phyloP scores from a whole-genome alignment of 2,113 vertebrate species.

The Lamprotornis superbus region DNA sequence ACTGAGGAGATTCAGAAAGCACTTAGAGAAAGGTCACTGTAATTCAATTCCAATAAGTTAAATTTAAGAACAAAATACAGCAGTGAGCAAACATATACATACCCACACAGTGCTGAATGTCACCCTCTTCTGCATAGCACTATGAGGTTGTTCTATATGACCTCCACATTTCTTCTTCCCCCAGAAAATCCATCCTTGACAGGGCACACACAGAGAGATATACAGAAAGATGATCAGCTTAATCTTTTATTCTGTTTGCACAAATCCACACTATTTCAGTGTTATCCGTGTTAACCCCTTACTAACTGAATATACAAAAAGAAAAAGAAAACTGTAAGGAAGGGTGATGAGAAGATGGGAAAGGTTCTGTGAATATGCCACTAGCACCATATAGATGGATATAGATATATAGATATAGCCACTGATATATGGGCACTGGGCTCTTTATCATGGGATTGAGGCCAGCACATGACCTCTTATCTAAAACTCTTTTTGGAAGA shows the following conservation, averaged over 20 bases:
- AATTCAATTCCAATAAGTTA: constrained; percentile 8
- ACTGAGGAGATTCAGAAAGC: neutral
- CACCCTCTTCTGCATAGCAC: neutral
- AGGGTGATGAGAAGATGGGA: neutral
- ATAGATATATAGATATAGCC: neutral
- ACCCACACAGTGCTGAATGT: neutral
- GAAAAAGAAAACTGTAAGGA: neutral
- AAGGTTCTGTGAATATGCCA: neutral
- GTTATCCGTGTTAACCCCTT: neutral
- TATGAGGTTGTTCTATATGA: neutral
- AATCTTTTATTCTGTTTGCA: neutral
- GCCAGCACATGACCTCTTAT: neutral
- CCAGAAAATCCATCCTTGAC: neutral
- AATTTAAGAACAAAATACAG: neutral
- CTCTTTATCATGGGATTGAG: neutral
- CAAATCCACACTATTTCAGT: neutral
- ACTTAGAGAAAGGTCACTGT: constrained; percentile 5
- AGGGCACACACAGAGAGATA: neutral
- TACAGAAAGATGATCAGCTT: neutral
- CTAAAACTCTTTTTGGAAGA: neutral
- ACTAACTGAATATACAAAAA: neutral
- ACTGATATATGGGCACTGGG: accelerated
- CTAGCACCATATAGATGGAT: neutral
- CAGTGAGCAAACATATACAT: neutral
- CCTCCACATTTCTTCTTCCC: neutral